These are phyloP conservation scores for Acromyrmex echinatior DNA, from an alignment of 1,140 invertebrate species.

Conservation along the genomic window DNA sequence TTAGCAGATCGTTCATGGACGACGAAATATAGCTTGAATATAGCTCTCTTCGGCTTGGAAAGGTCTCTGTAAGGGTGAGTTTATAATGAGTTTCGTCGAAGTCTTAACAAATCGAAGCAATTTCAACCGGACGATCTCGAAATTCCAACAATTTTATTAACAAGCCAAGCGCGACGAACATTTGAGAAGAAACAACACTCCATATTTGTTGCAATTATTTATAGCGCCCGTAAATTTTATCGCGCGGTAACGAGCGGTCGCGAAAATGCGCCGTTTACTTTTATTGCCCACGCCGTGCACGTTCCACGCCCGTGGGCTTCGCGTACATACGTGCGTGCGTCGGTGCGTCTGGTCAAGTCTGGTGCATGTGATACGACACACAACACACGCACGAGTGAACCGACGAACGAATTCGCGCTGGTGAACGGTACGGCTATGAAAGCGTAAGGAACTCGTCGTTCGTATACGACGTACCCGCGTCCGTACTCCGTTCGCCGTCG, in stretches of 20 bases:
- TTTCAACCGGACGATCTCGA: background rate
- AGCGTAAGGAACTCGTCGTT: background rate
- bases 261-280: constrained; percentile 42
- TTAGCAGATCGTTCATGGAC: background rate
- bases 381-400: background rate
- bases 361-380: background rate
- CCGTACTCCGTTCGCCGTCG: too few relatives aligned
- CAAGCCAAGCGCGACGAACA: background rate
- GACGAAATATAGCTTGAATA: background rate
- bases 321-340: background rate
- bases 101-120: background rate
- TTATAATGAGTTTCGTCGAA: constrained; percentile 1
- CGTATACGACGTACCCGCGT: background rate
- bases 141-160: constrained; percentile 27
- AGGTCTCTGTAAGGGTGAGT: constrained; percentile 7
- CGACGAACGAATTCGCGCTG: constrained; percentile 2
- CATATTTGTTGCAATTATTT: constrained; percentile 36
- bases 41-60: background rate
- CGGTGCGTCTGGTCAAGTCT: too few relatives aligned
- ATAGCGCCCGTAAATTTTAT: constrained; percentile 49
- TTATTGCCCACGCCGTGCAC: background rate
- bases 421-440: background rate
- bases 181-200: background rate
- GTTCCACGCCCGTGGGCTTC: background rate
- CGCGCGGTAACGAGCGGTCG: constrained; percentile 12